Evolutionary conservation across 2,888 invertebrate species (phyloP).

Genomic region (Hofmannophila pseudospretella): DNA sequence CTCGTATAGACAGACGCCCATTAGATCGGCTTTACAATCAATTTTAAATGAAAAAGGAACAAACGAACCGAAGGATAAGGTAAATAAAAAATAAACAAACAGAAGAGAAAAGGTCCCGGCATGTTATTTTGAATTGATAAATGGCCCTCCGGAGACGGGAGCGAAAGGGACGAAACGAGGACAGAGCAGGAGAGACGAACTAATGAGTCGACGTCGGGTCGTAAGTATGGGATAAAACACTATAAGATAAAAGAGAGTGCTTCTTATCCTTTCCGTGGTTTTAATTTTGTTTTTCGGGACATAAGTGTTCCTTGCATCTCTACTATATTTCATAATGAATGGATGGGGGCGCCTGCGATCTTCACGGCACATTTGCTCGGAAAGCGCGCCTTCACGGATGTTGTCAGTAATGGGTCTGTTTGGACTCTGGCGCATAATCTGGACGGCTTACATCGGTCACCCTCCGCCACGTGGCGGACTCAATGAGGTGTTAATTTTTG

Average conservation of each 20-base stretch:
- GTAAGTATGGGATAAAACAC: conserved; percentile 50
- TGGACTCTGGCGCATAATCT: conserved; percentile 34
- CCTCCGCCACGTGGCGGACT: conserved; percentile 48
- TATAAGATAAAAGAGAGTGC: conserved; percentile 68
- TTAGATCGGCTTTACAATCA: conserved; percentile 72
- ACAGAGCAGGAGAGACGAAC: conserved; percentile 48
- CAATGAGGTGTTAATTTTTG: conserved; percentile 51
- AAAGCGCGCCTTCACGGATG: conserved; percentile 45
- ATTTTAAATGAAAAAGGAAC: conserved; percentile 64
- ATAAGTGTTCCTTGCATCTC: conserved; percentile 5
- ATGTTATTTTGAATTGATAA: conserved; percentile 78
- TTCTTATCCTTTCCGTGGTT: conserved; percentile 48
- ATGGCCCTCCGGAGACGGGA: conserved; percentile 69
- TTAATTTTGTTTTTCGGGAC: conserved; percentile 15
- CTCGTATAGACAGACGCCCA: conserved; percentile 58
- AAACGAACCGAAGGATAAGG: conserved; percentile 65
- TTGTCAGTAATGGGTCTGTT: conserved; percentile 35
- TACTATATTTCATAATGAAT: conserved; percentile 21
- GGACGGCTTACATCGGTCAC: conserved; percentile 44
- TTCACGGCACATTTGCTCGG: conserved; percentile 50
- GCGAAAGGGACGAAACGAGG: conserved; percentile 56
- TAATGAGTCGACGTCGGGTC: conserved; percentile 64
- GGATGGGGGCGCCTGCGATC: conserved; percentile 37
- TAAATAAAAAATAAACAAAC: conserved; percentile 75
- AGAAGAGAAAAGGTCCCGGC: conserved; percentile 68